phyloP scores from a whole-genome alignment of 2,113 vertebrate species.

The Rhinolophus sinicus region DNA sequence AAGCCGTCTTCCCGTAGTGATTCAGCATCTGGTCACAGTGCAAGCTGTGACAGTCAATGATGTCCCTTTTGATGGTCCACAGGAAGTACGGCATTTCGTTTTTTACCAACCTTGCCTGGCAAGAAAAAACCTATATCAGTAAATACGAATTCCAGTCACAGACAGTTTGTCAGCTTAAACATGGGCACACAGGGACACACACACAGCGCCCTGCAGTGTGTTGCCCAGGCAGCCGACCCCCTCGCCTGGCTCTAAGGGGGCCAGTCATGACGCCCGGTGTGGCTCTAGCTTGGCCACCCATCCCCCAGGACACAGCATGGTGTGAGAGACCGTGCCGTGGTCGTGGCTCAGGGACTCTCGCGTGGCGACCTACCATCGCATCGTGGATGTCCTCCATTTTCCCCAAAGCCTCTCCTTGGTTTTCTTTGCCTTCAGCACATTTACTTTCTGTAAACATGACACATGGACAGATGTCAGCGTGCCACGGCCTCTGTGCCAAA shows the following conservation, averaged over 20 bases:
- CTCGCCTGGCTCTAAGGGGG: background rate
- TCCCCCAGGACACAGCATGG: accelerated
- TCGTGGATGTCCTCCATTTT: slow-evolving; percentile 60
- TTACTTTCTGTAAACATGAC: slow-evolving; percentile 51
- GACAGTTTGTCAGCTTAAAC: background rate
- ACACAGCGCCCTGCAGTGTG: background rate
- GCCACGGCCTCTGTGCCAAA: accelerated
- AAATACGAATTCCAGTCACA: background rate
- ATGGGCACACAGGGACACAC: background rate
- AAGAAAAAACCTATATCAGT: background rate
- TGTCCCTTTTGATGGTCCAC: slow-evolving; percentile 79
- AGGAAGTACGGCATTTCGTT: slow-evolving; percentile 74
- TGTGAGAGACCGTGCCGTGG: background rate
- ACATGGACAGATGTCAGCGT: accelerated
- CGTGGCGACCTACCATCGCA: slow-evolving; percentile 71
- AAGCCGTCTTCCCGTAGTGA: slow-evolving; percentile 65
- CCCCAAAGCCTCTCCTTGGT: background rate
- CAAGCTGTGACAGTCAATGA: slow-evolving; percentile 66
- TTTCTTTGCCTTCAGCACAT: background rate
- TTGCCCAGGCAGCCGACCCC: background rate
- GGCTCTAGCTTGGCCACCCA: background rate
- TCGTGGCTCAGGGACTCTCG: accelerated
- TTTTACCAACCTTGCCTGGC: slow-evolving; percentile 80
- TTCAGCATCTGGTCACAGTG: slow-evolving; percentile 79
- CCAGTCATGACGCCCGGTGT: background rate